Base-by-base conservation (phyloP, 2,888 invertebrate species). In the Pseudoips prasinana region DNA sequence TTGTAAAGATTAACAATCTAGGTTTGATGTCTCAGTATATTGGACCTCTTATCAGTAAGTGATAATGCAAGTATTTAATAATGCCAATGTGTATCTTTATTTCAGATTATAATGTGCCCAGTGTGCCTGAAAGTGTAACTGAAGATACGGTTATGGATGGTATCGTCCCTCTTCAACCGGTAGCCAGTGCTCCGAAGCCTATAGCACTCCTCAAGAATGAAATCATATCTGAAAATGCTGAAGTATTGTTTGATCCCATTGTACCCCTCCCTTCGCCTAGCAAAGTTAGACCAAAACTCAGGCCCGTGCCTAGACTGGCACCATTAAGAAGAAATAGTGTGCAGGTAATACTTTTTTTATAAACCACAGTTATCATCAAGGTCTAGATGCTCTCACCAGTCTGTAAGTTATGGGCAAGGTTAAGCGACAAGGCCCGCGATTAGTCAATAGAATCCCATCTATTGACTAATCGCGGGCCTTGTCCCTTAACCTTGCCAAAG, bases 231-330 rank as follows among this genome's bases (percentile, higher is more conserved):
- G 87, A 86, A 43, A 77, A 81, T 68, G 85, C 81, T 10, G 80
- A 85, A 63, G 84, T 81, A 1, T 56, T 82, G 4, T 89, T 89
- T 65, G 89, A 89, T 36, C 89, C 89, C 0, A 89, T 89, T 28
- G 75, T 89, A 4, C 89, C 88, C 1, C 66, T 90, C 26, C 92
- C 90, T 3, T 89, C 90, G 1, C 91, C 91, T 0, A 87, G 84
- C 41, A 94, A 94, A 77, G 92, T 91, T 28, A 85, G 94, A 1
- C 89, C 91, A 1, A 91, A 94, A 43, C 91, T 94, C 19, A 90
- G 92, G 22, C 93, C 94, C 2, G 90, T 91, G 2, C 94, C 94
- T 0, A 87, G 92, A 52, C 83, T 94, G 30, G 79, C 73, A 4
- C 91, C 92, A 9, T 81, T 90, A 35, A 88, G 94, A 35, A 90